A percentile compares a stretch with the other conserved stretches of the same genome.
phyloP scores from a whole-genome alignment of 2,113 vertebrate species.

The Cromileptes altivelis region DNA sequence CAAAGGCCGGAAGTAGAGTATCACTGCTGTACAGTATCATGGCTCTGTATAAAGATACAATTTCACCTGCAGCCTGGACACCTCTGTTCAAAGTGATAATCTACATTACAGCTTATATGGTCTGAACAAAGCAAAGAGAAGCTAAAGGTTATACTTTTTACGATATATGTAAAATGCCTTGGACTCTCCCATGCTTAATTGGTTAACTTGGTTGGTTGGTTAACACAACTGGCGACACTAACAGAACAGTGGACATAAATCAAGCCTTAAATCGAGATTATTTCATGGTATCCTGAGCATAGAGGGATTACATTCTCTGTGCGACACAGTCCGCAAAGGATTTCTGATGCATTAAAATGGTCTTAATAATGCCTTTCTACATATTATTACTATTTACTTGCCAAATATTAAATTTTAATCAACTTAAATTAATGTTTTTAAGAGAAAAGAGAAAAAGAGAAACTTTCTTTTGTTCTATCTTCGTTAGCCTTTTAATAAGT shows the following conservation, averaged over 20 bases:
- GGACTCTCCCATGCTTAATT: conserved; percentile 47
- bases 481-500: not conserved
- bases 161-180: not conserved
- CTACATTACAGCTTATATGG: not conserved
- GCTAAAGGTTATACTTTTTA: conserved; percentile 10
- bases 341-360: conserved; percentile 2
- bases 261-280: conserved; percentile 63
- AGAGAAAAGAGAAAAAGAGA: not conserved
- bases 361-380: not conserved
- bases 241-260: conserved; percentile 34
- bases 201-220: conserved; percentile 53
- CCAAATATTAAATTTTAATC: no score
- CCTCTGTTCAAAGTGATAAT: not conserved
- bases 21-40: not conserved
- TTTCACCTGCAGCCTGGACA: not conserved
- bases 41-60: not conserved
- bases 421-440: not conserved
- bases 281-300: conserved; percentile 5
- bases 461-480: not conserved
- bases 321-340: not conserved
- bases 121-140: not conserved
- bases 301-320: not conserved
- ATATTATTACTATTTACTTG: not conserved
- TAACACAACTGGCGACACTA: conserved; percentile 48
- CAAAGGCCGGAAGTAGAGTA: no score